A percentile compares a stretch with the other conserved stretches of the same genome.
Evolutionary conservation across 2,113 vertebrate species (phyloP).

Genomic region (Engraulis encrasicolus): DNA sequence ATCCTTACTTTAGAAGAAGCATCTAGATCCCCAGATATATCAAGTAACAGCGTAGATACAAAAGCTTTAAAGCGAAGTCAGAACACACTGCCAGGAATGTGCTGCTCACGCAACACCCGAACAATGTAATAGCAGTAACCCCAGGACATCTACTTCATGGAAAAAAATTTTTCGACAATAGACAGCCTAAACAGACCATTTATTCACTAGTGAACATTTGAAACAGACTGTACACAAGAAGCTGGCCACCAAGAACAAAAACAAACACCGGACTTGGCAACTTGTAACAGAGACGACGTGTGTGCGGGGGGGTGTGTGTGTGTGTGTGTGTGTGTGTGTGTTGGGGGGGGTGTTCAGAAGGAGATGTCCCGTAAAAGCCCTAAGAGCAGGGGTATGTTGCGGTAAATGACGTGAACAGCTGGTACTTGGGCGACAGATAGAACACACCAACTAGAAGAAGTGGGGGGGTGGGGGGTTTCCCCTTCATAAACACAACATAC

Average conservation of each 20-base stretch:
- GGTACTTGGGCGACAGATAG: not conserved
- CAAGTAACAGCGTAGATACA: not conserved
- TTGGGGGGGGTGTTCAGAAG: not conserved
- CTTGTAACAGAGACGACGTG: constrained; percentile 14
- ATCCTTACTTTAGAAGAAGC: not conserved
- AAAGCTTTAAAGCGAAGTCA: not conserved
- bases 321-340: too few relatives aligned
- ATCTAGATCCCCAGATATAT: not conserved
- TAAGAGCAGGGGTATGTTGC: not conserved
- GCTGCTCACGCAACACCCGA: not conserved
- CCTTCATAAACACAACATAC: not conserved
- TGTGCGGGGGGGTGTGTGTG: too few relatives aligned
- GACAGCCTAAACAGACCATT: too few relatives aligned
- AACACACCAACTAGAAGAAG: not conserved
- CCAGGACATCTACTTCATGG: not conserved
- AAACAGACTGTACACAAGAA: not conserved
- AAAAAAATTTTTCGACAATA: too few relatives aligned
- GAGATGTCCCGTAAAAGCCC: not conserved
- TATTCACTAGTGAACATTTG: not conserved
- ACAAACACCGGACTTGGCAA: not conserved
- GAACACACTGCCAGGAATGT: not conserved
- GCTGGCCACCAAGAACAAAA: not conserved
- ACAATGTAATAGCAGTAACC: not conserved
- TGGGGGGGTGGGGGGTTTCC: not conserved
- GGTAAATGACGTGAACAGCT: constrained; percentile 36